Evolutionary conservation across 2,888 invertebrate genomes (phyloP).

Genomic region (Ectobius pallidus): DNA sequence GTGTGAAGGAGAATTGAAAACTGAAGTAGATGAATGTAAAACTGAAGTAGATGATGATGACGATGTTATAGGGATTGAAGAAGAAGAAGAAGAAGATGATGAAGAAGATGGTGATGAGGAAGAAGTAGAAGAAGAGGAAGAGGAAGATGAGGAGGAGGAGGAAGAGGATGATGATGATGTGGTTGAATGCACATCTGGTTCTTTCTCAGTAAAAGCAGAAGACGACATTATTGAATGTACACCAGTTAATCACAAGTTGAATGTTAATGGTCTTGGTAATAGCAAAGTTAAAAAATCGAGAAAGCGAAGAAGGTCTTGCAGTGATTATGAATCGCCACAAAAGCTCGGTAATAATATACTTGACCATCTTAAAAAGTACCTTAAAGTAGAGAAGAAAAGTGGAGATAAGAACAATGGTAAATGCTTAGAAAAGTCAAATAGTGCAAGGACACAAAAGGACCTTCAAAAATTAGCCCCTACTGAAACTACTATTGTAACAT

Average conservation of each 20-base stretch:
- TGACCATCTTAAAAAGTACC: neutral
- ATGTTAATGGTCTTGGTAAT: neutral
- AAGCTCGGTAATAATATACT: neutral
- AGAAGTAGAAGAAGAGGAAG: neutral
- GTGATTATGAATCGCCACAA: conserved; percentile 8
- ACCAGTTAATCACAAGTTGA: neutral
- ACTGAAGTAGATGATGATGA: no score
- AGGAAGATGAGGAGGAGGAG: neutral
- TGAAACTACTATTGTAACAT: no score
- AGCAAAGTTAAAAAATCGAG: neutral
- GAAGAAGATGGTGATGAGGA: neutral
- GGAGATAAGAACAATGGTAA: neutral
- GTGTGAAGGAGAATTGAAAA: no score
- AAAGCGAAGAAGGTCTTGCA: neutral
- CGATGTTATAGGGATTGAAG: no score
- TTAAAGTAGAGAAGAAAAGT: neutral
- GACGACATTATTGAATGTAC: neutral
- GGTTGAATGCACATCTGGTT: neutral
- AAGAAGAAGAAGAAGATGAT: conserved; percentile 14
- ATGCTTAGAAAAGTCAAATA: neutral
- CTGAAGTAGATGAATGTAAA: no score
- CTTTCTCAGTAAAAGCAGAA: neutral
- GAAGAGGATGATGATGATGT: conserved; percentile 21
- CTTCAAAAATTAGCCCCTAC: no score
- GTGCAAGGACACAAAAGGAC: neutral